phyloP scores from a whole-genome alignment of 2,888 invertebrate species.

The Drosophila pseudotalamancana region DNA sequence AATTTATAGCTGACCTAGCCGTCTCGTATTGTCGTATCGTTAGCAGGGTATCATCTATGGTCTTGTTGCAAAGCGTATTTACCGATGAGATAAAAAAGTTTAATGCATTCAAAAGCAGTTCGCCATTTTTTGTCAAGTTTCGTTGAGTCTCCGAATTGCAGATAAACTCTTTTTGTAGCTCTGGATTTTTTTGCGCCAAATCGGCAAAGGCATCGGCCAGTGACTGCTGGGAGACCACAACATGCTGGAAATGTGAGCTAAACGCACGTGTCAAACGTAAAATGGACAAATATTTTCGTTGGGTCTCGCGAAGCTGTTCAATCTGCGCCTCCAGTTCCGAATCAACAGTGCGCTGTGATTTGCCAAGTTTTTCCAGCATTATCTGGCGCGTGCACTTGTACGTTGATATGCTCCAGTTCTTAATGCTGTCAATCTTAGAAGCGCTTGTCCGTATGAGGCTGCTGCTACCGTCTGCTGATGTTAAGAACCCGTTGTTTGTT shows the following conservation, averaged over 20 bases:
- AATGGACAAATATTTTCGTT: conserved; percentile 95
- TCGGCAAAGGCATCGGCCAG: conserved; percentile 97
- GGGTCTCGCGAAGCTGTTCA: conserved; percentile 95
- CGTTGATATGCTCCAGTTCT: conserved; percentile 98
- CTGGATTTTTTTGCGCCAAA: conserved; percentile 97
- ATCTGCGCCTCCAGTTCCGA: conserved; percentile 97
- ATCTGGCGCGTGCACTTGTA: conserved; percentile 99
- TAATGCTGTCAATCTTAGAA: conserved; percentile 95
- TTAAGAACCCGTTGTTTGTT: conserved; percentile 59
- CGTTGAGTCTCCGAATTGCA: conserved; percentile 98
- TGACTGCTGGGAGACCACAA: conserved; percentile 93
- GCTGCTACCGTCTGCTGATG: conserved; percentile 70
- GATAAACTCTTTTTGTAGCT: conserved; percentile 96
- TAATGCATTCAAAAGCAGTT: conserved; percentile 94
- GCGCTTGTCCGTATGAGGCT: conserved; percentile 83
- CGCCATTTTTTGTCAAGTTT: conserved; percentile 96
- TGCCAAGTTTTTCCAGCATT: conserved; percentile 97
- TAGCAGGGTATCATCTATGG: conserved; percentile 96
- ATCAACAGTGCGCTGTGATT: conserved; percentile 95
- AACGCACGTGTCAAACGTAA: conserved; percentile 93
- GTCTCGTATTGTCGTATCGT: conserved; percentile 87
- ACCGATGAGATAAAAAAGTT: conserved; percentile 98
- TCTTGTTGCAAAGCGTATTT: conserved; percentile 98
- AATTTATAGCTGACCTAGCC: conserved; percentile 85
- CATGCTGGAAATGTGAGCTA: conserved; percentile 94